Evolutionary conservation across 2,113 vertebrate genomes (phyloP).

Genomic region (Chaetodon auriga): DNA sequence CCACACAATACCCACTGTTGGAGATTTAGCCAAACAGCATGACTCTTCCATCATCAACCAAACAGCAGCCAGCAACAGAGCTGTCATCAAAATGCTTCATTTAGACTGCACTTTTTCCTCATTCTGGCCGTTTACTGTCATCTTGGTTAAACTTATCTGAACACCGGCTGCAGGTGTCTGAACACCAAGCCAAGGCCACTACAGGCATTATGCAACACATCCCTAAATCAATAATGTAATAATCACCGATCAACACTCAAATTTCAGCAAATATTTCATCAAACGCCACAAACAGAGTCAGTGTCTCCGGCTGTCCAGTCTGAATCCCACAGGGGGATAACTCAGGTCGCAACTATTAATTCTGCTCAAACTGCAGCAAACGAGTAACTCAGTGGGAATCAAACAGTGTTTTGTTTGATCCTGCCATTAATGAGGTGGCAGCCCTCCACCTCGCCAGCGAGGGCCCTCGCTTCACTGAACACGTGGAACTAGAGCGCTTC

Average conservation of each 20-base stretch:
- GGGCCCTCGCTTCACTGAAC: constrained; percentile 55
- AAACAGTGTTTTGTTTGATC: constrained; percentile 57
- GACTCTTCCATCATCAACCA: constrained; percentile 53
- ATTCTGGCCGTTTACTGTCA: constrained; percentile 1
- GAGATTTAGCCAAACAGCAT: constrained; percentile 66
- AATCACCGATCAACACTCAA: not conserved
- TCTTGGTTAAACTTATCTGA: constrained; percentile 23
- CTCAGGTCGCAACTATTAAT: constrained; percentile 41
- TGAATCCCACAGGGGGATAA: constrained; percentile 19
- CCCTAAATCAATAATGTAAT: too few relatives aligned
- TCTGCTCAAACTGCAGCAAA: constrained; percentile 55
- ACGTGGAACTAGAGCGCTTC: constrained; percentile 44
- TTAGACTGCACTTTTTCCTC: constrained; percentile 15
- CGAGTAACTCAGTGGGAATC: constrained; percentile 52
- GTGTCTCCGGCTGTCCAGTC: constrained; percentile 25
- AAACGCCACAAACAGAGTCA: constrained; percentile 16
- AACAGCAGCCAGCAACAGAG: constrained; percentile 54
- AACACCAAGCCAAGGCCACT: not conserved
- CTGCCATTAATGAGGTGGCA: constrained; percentile 67
- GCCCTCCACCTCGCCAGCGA: constrained; percentile 47
- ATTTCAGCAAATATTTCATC: constrained; percentile 14
- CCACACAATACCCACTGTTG: constrained; percentile 60
- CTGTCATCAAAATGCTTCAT: constrained; percentile 49
- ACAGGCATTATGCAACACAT: too few relatives aligned
- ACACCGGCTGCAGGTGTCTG: not conserved